Percentiles rank a stretch among this genome's conserved stretches.
Evolutionary conservation across 2,888 invertebrate genomes (phyloP).

Genomic region (Pyrrhosoma nymphula): DNA sequence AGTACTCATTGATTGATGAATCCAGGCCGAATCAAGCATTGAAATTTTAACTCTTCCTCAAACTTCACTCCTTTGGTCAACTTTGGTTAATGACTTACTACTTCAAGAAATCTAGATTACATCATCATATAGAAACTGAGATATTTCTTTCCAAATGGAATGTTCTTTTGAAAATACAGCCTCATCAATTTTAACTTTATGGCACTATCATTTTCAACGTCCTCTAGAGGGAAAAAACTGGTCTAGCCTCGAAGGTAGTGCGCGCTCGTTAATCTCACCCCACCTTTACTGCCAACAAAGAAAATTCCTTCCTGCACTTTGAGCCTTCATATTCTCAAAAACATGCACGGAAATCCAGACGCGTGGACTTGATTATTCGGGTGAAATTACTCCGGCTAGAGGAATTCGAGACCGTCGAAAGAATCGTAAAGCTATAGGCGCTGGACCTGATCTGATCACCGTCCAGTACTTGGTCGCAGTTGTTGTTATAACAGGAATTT

Average conservation of each 20-base stretch:
- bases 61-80: too few relatives aligned
- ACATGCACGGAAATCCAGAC: background rate
- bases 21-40: too few relatives aligned
- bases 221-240: background rate
- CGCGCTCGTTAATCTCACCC: background rate
- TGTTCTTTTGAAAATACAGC: background rate
- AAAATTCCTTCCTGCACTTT: background rate
- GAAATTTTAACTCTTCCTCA: too few relatives aligned
- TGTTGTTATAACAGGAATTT: constrained; percentile 23
- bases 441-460: constrained; percentile 39
- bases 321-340: background rate
- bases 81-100: too few relatives aligned
- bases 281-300: background rate
- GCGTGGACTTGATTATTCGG: background rate
- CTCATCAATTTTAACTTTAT: background rate
- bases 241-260: background rate
- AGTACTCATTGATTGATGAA: too few relatives aligned
- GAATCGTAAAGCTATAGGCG: background rate
- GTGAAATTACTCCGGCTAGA: background rate
- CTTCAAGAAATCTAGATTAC: background rate
- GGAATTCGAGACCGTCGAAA: background rate
- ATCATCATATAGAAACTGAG: background rate
- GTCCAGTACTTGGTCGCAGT: background rate
- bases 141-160: background rate
- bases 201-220: background rate